Base-by-base conservation (phyloP, 1,140 invertebrate genomes). In the Olivierus martensii region DNA sequence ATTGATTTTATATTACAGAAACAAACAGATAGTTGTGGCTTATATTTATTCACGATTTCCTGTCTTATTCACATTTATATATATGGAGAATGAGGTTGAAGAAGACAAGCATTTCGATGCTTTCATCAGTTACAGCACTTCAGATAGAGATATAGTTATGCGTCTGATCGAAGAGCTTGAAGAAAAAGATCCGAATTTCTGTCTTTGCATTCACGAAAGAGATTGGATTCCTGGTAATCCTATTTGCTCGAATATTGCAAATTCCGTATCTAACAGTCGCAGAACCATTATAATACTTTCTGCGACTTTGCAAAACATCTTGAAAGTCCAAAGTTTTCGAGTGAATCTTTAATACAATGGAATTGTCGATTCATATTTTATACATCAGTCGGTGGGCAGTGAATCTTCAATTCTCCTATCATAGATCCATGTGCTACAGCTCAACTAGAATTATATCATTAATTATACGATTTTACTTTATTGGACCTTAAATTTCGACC, bases 251-350 rank as follows among this genome's bases (percentile, higher is more conserved):
- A 90, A 87, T 34, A 90, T 93, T 61, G 79, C 87, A 46, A 82
- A 90, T 66, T 86, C 85, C 12, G 85, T 90, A 1, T 84, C 92
- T 65, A 83, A 83, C 28, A 90, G 86, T 50, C 74, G 82, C 49
- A 76, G 88, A 49, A 92, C 87, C 12, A 87, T 93, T 43, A 83
- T 93, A 75, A 79, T 94, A 51, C 74, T 93, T 11, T 91, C 87
- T 36, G n/a, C n/a, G n/a, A n/a, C n/a, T n/a, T n/a, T n/a, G n/a
- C n/a, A n/a, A n/a, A n/a, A n/a, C n/a, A n/a, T n/a, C n/a, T n/a
- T n/a, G n/a, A n/a, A n/a, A n/a, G n/a, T n/a, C n/a, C n/a, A n/a
- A n/a, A n/a, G n/a, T n/a, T n/a, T n/a, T n/a, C n/a, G n/a, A n/a
- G n/a, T n/a, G n/a, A n/a, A n/a, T n/a, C n/a, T n/a, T n/a, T n/a